Percentiles rank a stretch among this genome's conserved stretches.
Conservation (phyloP, 2,888 invertebrate genomes). For the Apodemia zela region DNA sequence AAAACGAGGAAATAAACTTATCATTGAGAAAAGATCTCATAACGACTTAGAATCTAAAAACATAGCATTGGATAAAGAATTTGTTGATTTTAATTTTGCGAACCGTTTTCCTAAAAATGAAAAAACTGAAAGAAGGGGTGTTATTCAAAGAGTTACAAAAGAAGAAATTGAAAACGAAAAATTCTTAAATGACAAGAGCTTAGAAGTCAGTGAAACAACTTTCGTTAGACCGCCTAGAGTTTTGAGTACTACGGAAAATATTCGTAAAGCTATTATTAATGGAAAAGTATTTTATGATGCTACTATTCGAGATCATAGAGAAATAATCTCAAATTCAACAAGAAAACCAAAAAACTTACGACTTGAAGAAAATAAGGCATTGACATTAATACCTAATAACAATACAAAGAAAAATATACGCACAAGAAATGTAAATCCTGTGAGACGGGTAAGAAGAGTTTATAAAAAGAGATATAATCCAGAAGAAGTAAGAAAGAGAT, state of each 20-base stretch:
- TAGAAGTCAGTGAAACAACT: conserved; percentile 72
- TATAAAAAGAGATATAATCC: conserved; percentile 72
- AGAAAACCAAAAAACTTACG: conserved; percentile 44
- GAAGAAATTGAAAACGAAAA: conserved; percentile 64
- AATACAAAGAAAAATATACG: conserved; percentile 55
- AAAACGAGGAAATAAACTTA: conserved; percentile 57
- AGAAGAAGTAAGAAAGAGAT: conserved; percentile 71
- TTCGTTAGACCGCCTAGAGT: conserved; percentile 67
- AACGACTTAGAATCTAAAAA: conserved; percentile 62
- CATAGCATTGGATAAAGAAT: conserved; percentile 60
- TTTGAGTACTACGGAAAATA: conserved; percentile 63
- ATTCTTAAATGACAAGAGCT: conserved; percentile 52
- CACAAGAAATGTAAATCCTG: conserved; percentile 59
- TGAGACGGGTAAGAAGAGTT: conserved; percentile 66
- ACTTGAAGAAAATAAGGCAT: conserved; percentile 46
- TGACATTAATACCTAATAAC: conserved; percentile 46
- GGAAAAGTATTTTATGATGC: conserved; percentile 75
- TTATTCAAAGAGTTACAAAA: conserved; percentile 64
- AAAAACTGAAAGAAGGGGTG: conserved; percentile 48
- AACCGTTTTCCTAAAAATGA: conserved; percentile 56
- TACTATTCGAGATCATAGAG: conserved; percentile 62
- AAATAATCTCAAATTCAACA: conserved; percentile 47
- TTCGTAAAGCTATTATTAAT: conserved; percentile 67
- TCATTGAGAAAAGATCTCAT: conserved; percentile 64
- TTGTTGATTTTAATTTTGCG: conserved; percentile 59